These are phyloP conservation scores for Pangasianodon gigas DNA, from an alignment of 2,113 vertebrate species.

Conservation along the genomic window DNA sequence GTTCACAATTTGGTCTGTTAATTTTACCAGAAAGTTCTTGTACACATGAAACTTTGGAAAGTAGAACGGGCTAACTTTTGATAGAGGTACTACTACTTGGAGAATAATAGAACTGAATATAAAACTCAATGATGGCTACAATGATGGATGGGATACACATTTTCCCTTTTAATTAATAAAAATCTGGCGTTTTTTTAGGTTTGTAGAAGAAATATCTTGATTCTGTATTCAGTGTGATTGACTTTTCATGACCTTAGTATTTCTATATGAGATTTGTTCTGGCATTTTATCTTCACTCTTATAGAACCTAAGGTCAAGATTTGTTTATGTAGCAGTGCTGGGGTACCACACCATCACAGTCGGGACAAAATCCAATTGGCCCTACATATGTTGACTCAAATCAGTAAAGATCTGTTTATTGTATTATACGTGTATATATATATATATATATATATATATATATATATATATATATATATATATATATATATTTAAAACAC, in stretches of 20 bases:
- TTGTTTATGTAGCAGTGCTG: slow-evolving; percentile 14
- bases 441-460: background rate
- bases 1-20: slow-evolving; percentile 12
- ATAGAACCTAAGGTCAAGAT: background rate
- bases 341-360: background rate
- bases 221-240: background rate
- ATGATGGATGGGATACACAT: background rate
- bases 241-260: background rate
- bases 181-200: background rate
- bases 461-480: background rate
- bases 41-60: background rate
- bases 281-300: background rate
- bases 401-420: slow-evolving; percentile 6
- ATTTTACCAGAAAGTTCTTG: background rate
- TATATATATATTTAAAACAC: background rate
- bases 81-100: background rate
- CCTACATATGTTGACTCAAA: slow-evolving; percentile 5
- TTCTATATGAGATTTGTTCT: background rate
- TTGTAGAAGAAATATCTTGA: background rate
- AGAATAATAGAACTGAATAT: background rate
- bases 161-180: background rate
- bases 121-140: background rate
- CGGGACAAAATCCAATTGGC: background rate
- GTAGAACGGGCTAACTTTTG: background rate
- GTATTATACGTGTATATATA: background rate